A percentile compares a stretch with the other conserved stretches of the same genome.
Evolutionary conservation across 2,888 invertebrate species (phyloP).

Genomic region (Spicauda simplicius): DNA sequence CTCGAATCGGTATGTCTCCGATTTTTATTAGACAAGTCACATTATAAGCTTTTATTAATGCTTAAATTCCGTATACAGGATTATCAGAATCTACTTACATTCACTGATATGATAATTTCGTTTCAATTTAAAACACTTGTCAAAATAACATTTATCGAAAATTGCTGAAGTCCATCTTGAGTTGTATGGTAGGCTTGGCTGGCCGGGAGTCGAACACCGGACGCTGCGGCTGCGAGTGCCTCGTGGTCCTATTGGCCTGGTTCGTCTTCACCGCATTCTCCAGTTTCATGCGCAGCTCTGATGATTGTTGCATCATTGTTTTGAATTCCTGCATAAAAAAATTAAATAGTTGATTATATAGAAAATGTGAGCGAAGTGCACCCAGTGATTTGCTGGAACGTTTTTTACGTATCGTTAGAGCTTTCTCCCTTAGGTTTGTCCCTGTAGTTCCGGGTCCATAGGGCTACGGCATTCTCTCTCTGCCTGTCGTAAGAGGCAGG

Average conservation of each 20-base stretch:
- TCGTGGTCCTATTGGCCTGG: slow-evolving; percentile 72
- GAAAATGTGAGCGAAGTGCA: too few relatives aligned
- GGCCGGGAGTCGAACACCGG: slow-evolving; percentile 64
- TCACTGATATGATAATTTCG: not conserved
- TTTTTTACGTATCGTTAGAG: too few relatives aligned
- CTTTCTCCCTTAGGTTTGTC: too few relatives aligned
- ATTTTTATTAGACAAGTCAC: too few relatives aligned
- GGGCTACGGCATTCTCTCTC: too few relatives aligned
- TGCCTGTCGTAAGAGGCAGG: too few relatives aligned
- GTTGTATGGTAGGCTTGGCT: slow-evolving; percentile 91
- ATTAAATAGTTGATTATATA: not conserved
- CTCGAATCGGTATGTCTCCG: too few relatives aligned
- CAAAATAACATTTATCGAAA: slow-evolving; percentile 86
- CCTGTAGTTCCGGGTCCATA: too few relatives aligned
- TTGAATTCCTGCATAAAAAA: slow-evolving; percentile 91
- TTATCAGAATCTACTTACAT: not conserved
- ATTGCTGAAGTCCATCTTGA: slow-evolving; percentile 98
- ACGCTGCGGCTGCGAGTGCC: slow-evolving; percentile 52
- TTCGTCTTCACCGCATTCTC: slow-evolving; percentile 93
- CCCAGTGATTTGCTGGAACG: too few relatives aligned
- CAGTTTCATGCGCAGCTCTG: slow-evolving; percentile 91
- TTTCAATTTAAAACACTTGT: not conserved
- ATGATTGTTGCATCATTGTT: slow-evolving; percentile 93
- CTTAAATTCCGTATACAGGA: too few relatives aligned
- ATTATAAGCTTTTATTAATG: too few relatives aligned